phyloP scores from a whole-genome alignment of 1,140 invertebrate species.

The Drosophila mojavensis region DNA sequence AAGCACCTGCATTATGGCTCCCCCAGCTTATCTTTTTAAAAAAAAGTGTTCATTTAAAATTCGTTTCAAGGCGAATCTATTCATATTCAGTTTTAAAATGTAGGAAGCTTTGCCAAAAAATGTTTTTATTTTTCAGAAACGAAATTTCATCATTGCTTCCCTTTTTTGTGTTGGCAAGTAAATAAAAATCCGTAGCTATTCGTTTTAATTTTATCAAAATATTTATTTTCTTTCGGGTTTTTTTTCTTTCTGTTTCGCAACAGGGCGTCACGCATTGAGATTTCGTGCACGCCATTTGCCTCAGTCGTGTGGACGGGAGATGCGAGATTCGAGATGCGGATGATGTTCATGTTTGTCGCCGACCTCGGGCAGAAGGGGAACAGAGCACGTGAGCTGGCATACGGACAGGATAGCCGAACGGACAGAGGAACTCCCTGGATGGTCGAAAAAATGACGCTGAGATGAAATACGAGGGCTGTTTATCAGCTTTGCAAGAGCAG shows the following conservation, averaged over 20 bases:
- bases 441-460: background rate
- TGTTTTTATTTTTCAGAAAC: too few relatives aligned
- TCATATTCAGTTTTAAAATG: too few relatives aligned
- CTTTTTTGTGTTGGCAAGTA: background rate
- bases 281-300: constrained; percentile 32
- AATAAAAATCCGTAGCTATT: background rate
- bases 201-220: constrained; percentile 11
- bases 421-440: background rate
- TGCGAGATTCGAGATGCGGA: constrained; percentile 16
- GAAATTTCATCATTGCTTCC: background rate
- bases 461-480: constrained; percentile 2
- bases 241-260: background rate
- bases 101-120: background rate
- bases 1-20: too few relatives aligned
- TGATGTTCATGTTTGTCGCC: constrained; percentile 39
- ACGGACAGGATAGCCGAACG: background rate
- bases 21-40: too few relatives aligned
- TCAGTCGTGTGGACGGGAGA: constrained; percentile 17
- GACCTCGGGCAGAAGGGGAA: constrained; percentile 7
- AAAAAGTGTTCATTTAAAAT: too few relatives aligned
- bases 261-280: constrained; percentile 34
- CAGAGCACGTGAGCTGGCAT: constrained; percentile 41
- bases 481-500: background rate
- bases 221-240: background rate
- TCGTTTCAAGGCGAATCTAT: too few relatives aligned